Percentiles rank a stretch among this genome's conserved stretches.
phyloP scores from a whole-genome alignment of 2,888 invertebrate species.

The Hartigia nigra region DNA sequence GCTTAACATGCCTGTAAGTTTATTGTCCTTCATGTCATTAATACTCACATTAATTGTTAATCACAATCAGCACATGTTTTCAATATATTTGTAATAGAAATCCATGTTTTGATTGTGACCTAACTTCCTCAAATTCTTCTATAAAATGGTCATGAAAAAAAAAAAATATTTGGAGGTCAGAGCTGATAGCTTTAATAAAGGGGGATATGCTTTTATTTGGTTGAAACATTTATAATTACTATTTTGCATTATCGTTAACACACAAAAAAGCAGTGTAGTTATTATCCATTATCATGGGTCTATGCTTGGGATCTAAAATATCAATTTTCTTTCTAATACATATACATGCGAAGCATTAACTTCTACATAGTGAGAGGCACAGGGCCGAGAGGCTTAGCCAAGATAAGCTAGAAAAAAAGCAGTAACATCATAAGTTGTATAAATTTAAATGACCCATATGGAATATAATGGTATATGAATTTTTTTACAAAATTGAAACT shows the following conservation, averaged over 20 bases:
- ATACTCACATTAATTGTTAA: not conserved
- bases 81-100: not conserved
- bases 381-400: too few species aligned
- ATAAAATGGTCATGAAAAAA: not conserved
- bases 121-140: not conserved
- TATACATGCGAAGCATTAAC: not conserved
- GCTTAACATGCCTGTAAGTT: constrained; percentile 66
- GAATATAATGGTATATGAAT: not conserved
- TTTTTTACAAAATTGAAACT: not conserved
- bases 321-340: not conserved
- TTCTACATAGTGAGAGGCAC: not conserved
- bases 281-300: not conserved
- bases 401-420: too few species aligned
- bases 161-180: not conserved
- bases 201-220: not conserved
- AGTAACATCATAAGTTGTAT: not conserved
- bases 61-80: not conserved
- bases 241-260: not conserved
- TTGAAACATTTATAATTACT: not conserved
- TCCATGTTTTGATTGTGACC: not conserved
- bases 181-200: not conserved
- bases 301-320: not conserved
- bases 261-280: not conserved
- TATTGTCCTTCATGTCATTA: constrained; percentile 23
- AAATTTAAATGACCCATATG: not conserved